phyloP scores from a whole-genome alignment of 2,888 invertebrate species.

The Prenolepis imparis region DNA sequence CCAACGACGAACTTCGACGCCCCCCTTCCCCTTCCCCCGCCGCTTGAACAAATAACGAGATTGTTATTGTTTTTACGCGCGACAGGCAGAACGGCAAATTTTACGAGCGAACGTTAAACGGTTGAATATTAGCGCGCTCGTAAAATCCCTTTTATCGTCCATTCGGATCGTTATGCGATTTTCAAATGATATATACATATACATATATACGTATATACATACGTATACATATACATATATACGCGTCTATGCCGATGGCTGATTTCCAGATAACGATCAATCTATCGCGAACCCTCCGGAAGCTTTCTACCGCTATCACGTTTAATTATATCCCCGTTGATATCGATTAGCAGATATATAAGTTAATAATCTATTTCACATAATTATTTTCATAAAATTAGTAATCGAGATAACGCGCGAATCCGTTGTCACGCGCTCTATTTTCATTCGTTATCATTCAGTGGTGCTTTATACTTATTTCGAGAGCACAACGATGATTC shows the following conservation, averaged over 20 bases:
- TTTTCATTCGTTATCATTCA: constrained; percentile 15
- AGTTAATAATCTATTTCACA: constrained; percentile 22
- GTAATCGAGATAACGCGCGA: constrained; percentile 25
- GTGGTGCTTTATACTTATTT: neutral
- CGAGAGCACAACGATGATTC: neutral
- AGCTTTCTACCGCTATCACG: constrained; percentile 9
- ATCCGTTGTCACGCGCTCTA: constrained; percentile 12
- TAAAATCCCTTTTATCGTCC: constrained; percentile 76
- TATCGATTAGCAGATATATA: constrained; percentile 50
- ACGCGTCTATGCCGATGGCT: neutral
- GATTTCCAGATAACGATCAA: constrained; percentile 59
- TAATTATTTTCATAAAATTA: constrained; percentile 36
- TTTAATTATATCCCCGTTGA: constrained; percentile 38
- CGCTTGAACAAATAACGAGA: constrained; percentile 73
- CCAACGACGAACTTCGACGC: constrained; percentile 53
- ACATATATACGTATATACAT: neutral
- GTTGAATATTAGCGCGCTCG: constrained; percentile 76
- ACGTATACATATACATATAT: constrained; percentile 9
- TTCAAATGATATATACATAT: constrained; percentile 62
- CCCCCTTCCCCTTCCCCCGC: constrained; percentile 12
- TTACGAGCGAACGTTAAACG: constrained; percentile 76
- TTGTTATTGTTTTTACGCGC: constrained; percentile 76
- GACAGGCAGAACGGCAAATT: constrained; percentile 72
- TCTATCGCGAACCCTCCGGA: constrained; percentile 48
- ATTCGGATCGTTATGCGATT: constrained; percentile 75